Evolutionary conservation across 2,113 vertebrate species (phyloP), one percentile per base, ranked within the genome.

Genomic region (Bubalus kerabau): DNA sequence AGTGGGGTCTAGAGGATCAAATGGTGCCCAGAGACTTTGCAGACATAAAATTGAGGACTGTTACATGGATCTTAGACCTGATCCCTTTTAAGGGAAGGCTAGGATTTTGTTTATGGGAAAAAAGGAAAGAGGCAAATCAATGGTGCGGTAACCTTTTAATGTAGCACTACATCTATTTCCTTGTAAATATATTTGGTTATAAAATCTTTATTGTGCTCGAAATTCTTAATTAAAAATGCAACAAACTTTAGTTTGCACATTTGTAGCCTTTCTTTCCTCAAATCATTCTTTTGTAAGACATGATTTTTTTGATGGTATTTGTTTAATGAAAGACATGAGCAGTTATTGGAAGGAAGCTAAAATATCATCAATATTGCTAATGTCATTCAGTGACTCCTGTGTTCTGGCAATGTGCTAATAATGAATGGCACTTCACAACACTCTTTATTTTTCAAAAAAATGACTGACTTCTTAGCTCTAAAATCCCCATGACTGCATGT

Each of bases 161-260:
- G 82, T 74, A 90, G 92, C 56, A 95, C 90, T 71, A 86, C 67
- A 56, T 84, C 80, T 81, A 76, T 81, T 95, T 96, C 88, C 85
- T 88, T 52, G 11, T 94, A 96, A 81, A 96, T 96, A 74, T 97
- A 87, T 96, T 96, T 96, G 90, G 71, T 48, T 92, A 81, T 96
- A 97, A 98, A 97, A 95, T 97, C 50, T 98, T 98, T 94, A 95
- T 91, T 95, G 94, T 95, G 85, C 89, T 98, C 6, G 14, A 92
- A 97, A 96, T 97, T 95, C 91, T 96, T 96, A 97, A 97, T 90
- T 97, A 97, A 97, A 94, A 97, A 97, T 92, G 52, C 78, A 95
- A 56, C 89, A 90, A 95, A 96, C 76, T 95, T 98, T 91, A 96
- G 95, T 96, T 96, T 97, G 87, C 56, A 89, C 64, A 74, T 84